These are phyloP conservation scores for Fratercula arctica DNA, from an alignment of 2,797 vertebrate genomes.

Conservation along the genomic window DNA sequence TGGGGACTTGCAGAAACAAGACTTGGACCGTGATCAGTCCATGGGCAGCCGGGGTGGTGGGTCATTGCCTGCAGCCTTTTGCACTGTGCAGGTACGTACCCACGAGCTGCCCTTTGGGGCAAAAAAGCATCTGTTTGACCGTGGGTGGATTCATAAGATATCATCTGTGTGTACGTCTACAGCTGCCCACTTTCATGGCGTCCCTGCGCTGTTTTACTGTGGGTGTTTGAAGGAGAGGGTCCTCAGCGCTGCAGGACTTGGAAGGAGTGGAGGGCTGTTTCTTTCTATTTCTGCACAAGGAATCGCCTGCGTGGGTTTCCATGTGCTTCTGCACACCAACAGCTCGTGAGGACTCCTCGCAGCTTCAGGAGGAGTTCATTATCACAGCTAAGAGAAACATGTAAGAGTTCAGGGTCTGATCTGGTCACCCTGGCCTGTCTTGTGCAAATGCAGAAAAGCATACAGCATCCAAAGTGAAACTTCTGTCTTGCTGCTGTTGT, in stretches of 20 bases:
- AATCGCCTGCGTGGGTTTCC: not conserved
- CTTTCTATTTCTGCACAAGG: not conserved
- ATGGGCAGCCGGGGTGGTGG: not conserved
- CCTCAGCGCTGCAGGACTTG: rapidly evolving
- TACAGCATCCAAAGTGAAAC: not conserved
- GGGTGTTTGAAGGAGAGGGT: not conserved
- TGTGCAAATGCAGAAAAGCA: not conserved
- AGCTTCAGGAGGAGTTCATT: not conserved
- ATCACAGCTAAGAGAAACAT: not conserved
- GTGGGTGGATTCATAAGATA: rapidly evolving
- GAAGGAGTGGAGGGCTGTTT: not conserved
- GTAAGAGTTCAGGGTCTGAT: not conserved
- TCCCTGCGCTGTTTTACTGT: rapidly evolving
- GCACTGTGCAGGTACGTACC: rapidly evolving
- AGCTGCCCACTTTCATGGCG: too few species aligned
- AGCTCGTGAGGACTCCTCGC: not conserved
- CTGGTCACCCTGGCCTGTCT: not conserved
- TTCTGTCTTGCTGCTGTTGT: not conserved
- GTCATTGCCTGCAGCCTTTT: not conserved
- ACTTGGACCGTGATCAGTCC: not conserved
- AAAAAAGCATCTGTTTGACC: not conserved
- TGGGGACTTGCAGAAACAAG: not conserved
- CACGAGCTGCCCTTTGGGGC: not conserved
- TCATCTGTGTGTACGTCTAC: rapidly evolving
- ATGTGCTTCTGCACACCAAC: not conserved